Percentiles rank a stretch among this genome's conserved stretches.
These are phyloP conservation scores for Argyrosomus regius DNA, from an alignment of 2,797 vertebrate genomes.

Conservation along the genomic window DNA sequence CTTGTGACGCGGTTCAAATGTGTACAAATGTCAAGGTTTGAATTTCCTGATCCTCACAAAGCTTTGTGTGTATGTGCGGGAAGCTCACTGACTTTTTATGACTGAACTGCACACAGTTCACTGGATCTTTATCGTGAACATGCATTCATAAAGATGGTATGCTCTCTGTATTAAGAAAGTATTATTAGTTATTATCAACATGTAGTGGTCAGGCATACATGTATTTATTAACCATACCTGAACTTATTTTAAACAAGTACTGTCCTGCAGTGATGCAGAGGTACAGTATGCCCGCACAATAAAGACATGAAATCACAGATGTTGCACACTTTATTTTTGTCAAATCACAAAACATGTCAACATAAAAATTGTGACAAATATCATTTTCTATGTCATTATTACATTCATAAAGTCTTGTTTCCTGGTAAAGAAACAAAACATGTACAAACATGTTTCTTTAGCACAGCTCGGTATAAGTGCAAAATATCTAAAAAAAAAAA, in stretches of 20 bases:
- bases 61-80: background rate
- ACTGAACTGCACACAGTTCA: conserved; percentile 2
- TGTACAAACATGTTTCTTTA: conserved; percentile 17
- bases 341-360: conserved; percentile 24
- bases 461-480: conserved; percentile 40
- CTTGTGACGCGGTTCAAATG: background rate
- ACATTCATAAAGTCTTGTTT: conserved; percentile 49
- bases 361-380: conserved; percentile 5
- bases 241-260: conserved; percentile 49
- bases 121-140: background rate
- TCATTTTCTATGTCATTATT: conserved; percentile 21
- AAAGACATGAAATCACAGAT: conserved; percentile 49
- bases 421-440: conserved; percentile 21
- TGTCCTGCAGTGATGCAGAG: conserved; percentile 5
- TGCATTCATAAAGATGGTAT: conserved; percentile 12
- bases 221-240: conserved; percentile 37
- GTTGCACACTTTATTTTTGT: conserved; percentile 45
- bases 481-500: conserved; percentile 20
- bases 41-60: background rate
- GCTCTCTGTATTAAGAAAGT: background rate
- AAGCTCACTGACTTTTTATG: conserved; percentile 60
- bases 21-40: conserved; percentile 9
- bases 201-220: background rate
- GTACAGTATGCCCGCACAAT: conserved; percentile 47
- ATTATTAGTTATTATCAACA: background rate